Base-by-base conservation (phyloP, 2,888 invertebrate species). In the Ophion ventricosus region DNA sequence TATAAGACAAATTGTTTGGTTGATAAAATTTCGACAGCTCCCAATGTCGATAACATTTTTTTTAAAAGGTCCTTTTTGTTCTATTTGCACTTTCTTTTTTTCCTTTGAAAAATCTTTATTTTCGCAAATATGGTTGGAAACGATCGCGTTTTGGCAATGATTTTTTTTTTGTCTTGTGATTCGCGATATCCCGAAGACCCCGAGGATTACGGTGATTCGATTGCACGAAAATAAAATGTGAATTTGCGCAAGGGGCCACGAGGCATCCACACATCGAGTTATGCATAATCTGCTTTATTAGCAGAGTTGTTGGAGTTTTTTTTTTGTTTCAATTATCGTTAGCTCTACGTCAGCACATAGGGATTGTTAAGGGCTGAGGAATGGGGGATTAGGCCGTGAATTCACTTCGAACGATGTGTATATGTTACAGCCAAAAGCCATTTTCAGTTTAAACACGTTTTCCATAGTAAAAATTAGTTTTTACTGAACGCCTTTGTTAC, bases 331-430 rank as follows among this genome's bases (percentile, higher is more conserved):
- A 83, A 82, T 73, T 80, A 82, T 80, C 23, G 72, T 87, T 82
- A 85, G 88, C 88, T 87, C 87, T 89, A 88, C 87, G 59, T 82
- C 74, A 87, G 73, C 85, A 87, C 82, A 86, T 14, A 43, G 35
- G 73, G 73, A 83, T 70, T 17, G 75, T 74, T n/a, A 67, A 79
- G n/a, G 75, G 56, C 56, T 67, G 74, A 72, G 64, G 74, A n/a
- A n/a, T 59, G 11, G 67, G 61, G 72, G 73, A 54, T 69, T 11
- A 40, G 43, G 59, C 20, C 72, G 25, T 70, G 66, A 70, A 20
- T 79, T 64, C 29, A 20, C 78, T 59, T 79, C 76, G 82, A 84
- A 74, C 73, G 56, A 82, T 49, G 43, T 1, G 43, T 35, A 35
- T 8, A 35, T 8, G 4, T 35, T 35, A 35, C 35, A 35, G 35